Base-by-base conservation (phyloP, 2,797 vertebrate genomes). In the Gouania willdenowi region DNA sequence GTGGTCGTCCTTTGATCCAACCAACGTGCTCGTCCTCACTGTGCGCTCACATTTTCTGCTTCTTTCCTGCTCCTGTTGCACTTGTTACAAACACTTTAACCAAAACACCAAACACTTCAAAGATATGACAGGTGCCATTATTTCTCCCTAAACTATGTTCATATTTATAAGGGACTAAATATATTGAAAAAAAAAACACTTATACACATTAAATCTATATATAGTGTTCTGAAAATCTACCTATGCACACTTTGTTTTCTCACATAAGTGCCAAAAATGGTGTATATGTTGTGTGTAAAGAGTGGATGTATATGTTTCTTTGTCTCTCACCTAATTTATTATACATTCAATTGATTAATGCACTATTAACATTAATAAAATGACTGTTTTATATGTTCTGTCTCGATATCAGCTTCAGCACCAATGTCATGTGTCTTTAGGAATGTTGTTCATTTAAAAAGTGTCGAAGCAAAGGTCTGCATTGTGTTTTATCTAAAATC, bases 251-350 rank as follows among this genome's bases (percentile, higher is more conserved):
- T n/a, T 55, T 65, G 18, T 23, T 51, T 45, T 63, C 38, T 67
- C 62, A 73, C 62, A 40, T 4, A 83, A 80, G 71, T 83, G 80
- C 81, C 75, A 81, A 80, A 81, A 59, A 64, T 65, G 18, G 22
- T 67, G 36, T 64, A 70, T 65, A 16, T 63, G 29, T 58, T 54
- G 46, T 47, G 22, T 74, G 49, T 71, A 68, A 75, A 71, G 13
- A 60, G 32, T 38, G 25, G 36, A 9, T 54, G 19, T 53, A 29
- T 22, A 41, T 37, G 56, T 17, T 55, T 41, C 38, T 22, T 20
- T 22, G 30, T 61, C 64, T 59, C 43, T 64, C 14, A 34, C 21
- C 50, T 83, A 75, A 85, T 78, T 84, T 84, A 84, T 86, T 83
- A 38, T 53, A 13, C 73, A 49, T 69, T n/a, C 60, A 59, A 71